These are phyloP conservation scores for Hylomyscus alleni DNA, from an alignment of 2,797 vertebrate genomes.

Conservation along the genomic window DNA sequence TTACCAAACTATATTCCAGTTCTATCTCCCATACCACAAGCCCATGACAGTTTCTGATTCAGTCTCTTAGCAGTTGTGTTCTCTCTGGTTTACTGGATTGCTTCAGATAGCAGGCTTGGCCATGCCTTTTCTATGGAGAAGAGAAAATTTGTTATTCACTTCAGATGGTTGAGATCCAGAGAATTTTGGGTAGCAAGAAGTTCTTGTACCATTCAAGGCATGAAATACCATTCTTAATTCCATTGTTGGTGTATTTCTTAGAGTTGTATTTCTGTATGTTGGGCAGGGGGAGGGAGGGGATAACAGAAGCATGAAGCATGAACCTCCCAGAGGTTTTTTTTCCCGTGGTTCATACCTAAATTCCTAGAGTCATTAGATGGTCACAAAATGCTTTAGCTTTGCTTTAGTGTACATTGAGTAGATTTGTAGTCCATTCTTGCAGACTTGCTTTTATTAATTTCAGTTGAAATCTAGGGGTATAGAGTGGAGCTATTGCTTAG, in stretches of 20 bases:
- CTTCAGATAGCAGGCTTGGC: not conserved
- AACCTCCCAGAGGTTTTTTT: not conserved
- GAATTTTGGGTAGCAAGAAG: not conserved
- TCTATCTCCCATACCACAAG: not conserved
- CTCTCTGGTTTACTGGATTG: not conserved
- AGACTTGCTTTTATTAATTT: slow-evolving; percentile 12
- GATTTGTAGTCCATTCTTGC: not conserved
- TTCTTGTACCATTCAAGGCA: not conserved
- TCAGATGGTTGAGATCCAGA: not conserved
- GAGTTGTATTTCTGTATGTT: not conserved
- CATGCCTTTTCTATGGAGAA: not conserved
- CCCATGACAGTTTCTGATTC: not conserved
- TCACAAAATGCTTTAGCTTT: not conserved
- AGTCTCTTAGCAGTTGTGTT: not conserved
- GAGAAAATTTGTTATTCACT: not conserved
- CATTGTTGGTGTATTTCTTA: not conserved
- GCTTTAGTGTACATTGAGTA: not conserved
- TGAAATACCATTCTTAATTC: not conserved
- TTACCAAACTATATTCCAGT: not conserved
- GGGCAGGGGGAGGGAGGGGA: not conserved
- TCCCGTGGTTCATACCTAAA: not conserved
- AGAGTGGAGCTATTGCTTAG: not conserved
- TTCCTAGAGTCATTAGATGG: not conserved
- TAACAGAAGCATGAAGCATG: not conserved
- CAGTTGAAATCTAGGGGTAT: not conserved